These are phyloP conservation scores for Bombus vancouverensis DNA, from an alignment of 1,140 invertebrate species.

Conservation along the genomic window DNA sequence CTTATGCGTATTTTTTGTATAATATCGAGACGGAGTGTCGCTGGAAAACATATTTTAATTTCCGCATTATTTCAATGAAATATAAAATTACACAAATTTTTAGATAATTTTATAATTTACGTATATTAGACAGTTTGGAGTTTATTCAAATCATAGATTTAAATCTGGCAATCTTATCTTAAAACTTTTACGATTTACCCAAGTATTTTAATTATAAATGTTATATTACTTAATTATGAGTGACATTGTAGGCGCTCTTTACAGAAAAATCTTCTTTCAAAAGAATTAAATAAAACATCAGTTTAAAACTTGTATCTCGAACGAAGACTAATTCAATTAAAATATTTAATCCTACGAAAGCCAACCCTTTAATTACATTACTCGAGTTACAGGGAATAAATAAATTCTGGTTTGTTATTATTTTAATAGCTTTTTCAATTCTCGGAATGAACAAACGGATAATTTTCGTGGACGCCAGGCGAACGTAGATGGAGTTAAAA, in stretches of 20 bases:
- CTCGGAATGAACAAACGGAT: not conserved
- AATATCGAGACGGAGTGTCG: too few species aligned
- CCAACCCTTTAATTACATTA: not conserved
- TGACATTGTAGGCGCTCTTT: not conserved
- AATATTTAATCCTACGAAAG: too few species aligned
- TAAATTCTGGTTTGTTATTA: not conserved
- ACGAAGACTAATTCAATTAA: too few species aligned
- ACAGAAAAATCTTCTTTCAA: not conserved
- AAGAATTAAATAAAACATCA: not conserved
- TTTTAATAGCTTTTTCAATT: not conserved
- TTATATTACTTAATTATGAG: too few species aligned
- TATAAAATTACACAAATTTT: too few species aligned
- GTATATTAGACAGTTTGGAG: too few species aligned
- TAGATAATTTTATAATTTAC: too few species aligned
- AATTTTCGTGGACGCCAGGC: not conserved
- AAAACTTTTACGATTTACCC: fast-evolving
- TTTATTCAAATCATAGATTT: not conserved
- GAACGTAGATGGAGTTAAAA: not conserved
- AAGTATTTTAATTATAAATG: too few species aligned
- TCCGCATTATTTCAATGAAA: too few species aligned
- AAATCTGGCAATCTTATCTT: too few species aligned
- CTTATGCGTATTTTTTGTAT: too few species aligned
- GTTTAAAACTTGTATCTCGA: not conserved
- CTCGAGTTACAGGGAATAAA: not conserved
- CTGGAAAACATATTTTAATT: too few species aligned